Evolutionary conservation across 2,797 vertebrate genomes (phyloP), one percentile per base, ranked within the genome.

Genomic region (Botia kubotai): DNA sequence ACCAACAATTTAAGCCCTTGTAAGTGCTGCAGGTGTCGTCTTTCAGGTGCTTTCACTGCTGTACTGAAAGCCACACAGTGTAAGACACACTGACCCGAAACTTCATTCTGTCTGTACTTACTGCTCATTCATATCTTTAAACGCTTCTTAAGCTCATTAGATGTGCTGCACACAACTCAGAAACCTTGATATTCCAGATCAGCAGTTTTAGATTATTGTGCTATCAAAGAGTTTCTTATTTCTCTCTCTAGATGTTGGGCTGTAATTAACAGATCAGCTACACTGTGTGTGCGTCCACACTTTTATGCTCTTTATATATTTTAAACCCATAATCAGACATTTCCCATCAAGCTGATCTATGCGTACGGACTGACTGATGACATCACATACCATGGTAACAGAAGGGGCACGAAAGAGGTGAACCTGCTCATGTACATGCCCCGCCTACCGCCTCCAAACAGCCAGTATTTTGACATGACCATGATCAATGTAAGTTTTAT

Each of bases 341-440:
- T 89, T 46, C 92, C 95, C 0, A 71, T 94, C 3, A 89, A 91
- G 21, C 65, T 96, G 13, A 86, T 95, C 82, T 90, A 94, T 0
- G 92, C 92, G 0, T 96, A 93, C 0, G 95, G 94, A 23, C 16
- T 57, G 13, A 90, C 91, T 17, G 94, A 94, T 87, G 79, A 87
- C 0, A 87, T 89, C 0, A 36, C 11, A 1, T 92, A 95, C 86
- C 93, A 92, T 3, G 16, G 0, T 4, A 21, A 19, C 0, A 85
- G 2, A 4, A 91, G 87, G 52, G 94, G 94, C 70, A 89, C 90
- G 29, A 96, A 92, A 75, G 92, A 94, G 58, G 43, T 96, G 55
- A 96, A 95, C 83, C 88, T 97, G 66, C 87, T 96, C 65, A 92
- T 90, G 23, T 83, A 89, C 17, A 69, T 76, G 79, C 79, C 86